phyloP scores from a whole-genome alignment of 2,113 vertebrate genomes.

The Sus scrofa region T2T-Sscrofa CM000814.6:132934001-132934500 shows the following conservation, averaged over 20 bases:
- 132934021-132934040: slow-evolving; percentile 1
- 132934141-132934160: too few species aligned
- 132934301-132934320: neutral
- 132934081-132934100: neutral
- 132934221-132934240: neutral
- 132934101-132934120: neutral
- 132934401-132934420: neutral
- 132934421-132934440: neutral
- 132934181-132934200: neutral
- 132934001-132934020: slow-evolving; percentile 91
- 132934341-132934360: neutral
- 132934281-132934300: neutral
- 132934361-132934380: neutral
- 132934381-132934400: neutral
- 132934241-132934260: neutral
- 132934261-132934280: neutral
- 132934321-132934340: neutral
- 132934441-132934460: neutral
- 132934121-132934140: neutral
- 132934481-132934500: neutral
- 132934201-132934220: neutral
- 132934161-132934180: neutral
- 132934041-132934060: neutral
- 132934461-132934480: neutral
- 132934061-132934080: neutral